Conservation (phyloP, 1,140 invertebrate genomes). For the Drosophila santomea region DNA sequence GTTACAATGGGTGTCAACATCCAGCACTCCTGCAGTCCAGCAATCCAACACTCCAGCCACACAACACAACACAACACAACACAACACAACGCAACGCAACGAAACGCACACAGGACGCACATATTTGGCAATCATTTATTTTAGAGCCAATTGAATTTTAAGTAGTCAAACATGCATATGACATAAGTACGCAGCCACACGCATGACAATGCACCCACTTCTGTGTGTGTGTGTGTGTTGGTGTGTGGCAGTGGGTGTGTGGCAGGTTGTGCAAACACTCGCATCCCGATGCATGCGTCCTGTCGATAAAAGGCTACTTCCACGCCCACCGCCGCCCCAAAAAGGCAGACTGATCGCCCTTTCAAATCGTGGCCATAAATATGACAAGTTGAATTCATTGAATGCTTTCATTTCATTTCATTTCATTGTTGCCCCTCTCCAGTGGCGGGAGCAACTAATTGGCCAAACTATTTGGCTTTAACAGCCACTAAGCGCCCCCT, state of each 20-base stretch:
- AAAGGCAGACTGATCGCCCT: neutral
- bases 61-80: neutral
- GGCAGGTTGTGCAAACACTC: slow-evolving; percentile 4
- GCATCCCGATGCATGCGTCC: slow-evolving; percentile 24
- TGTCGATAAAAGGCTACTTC: slow-evolving; percentile 41
- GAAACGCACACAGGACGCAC: slow-evolving; percentile 11
- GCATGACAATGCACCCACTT: slow-evolving; percentile 1
- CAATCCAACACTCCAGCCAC: neutral
- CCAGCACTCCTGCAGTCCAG: neutral
- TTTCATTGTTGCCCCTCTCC: slow-evolving; percentile 19
- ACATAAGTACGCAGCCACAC: slow-evolving; percentile 40
- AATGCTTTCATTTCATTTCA: slow-evolving; percentile 38
- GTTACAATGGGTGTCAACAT: slow-evolving; percentile 52
- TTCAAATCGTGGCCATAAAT: slow-evolving; percentile 46
- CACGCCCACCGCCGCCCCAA: neutral
- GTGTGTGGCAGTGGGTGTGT: too few relatives aligned
- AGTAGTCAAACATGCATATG: slow-evolving; percentile 64
- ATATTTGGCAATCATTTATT: slow-evolving; percentile 66
- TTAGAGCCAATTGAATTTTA: slow-evolving; percentile 65
- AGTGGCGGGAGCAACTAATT: slow-evolving; percentile 35
- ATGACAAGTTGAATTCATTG: slow-evolving; percentile 58
- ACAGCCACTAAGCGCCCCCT: slow-evolving; percentile 20
- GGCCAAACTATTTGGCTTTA: slow-evolving; percentile 51
- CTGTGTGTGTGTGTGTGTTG: too few relatives aligned
- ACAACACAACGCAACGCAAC: neutral